Percentiles rank a stretch among this genome's conserved stretches.
phyloP scores from a whole-genome alignment of 2,113 vertebrate species.

The Bufo bufo region DNA sequence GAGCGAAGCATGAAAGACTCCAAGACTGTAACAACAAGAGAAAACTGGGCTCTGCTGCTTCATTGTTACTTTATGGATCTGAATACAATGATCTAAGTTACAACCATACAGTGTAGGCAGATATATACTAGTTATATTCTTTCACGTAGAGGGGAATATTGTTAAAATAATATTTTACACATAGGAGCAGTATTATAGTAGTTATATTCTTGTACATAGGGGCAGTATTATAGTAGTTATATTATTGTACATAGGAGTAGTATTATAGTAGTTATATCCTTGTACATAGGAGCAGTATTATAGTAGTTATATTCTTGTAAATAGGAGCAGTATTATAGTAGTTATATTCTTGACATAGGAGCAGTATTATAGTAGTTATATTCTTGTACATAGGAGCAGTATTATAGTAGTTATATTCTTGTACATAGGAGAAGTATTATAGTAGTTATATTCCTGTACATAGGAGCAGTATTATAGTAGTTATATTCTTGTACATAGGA shows the following conservation, averaged over 20 bases:
- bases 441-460: background rate
- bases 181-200: no score
- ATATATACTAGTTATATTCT: background rate
- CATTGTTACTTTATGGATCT: background rate
- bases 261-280: no score
- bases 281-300: background rate
- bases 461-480: background rate
- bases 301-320: background rate
- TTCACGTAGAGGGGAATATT: background rate
- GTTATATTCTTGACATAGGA: background rate
- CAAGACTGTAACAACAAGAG: background rate
- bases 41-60: background rate
- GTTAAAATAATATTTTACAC: background rate
- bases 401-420: slow-evolving; percentile 13
- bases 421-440: background rate
- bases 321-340: slow-evolving; percentile 11
- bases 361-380: slow-evolving; percentile 15
- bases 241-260: no score
- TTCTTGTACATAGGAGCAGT: slow-evolving; percentile 1
- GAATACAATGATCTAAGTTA: background rate
- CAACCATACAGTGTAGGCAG: background rate
- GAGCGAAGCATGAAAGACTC: background rate
- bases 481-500: background rate
- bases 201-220: no score
- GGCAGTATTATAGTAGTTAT: no score